Conservation (phyloP, 2,797 vertebrate genomes). For the Sciurus carolinensis region DNA sequence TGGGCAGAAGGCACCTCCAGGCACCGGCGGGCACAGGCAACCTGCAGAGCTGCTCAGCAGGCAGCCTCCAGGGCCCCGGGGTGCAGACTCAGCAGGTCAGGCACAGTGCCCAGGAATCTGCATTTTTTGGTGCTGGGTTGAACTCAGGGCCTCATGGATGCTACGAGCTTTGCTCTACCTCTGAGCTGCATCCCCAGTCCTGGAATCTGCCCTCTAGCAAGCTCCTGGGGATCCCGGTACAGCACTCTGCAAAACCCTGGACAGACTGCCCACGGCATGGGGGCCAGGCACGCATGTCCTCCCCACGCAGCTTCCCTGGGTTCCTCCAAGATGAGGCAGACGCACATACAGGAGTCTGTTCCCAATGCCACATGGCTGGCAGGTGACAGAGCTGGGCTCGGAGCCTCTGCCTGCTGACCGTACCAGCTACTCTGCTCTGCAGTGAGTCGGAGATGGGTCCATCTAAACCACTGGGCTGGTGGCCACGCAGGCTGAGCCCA, state of each 20-base stretch:
- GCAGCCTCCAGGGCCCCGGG: too few relatives aligned
- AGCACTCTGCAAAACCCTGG: too few relatives aligned
- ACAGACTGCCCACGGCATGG: too few relatives aligned
- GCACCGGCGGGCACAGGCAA: not conserved
- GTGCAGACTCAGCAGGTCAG: not conserved
- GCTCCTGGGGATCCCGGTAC: not conserved
- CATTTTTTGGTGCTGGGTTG: not conserved
- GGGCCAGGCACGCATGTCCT: too few relatives aligned
- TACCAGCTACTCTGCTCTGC: too few relatives aligned
- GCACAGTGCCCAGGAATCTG: not conserved
- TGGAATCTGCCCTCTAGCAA: not conserved
- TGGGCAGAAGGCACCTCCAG: not conserved
- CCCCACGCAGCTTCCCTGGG: not conserved
- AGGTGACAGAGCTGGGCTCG: too few relatives aligned
- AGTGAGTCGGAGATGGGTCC: too few relatives aligned
- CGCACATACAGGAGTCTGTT: not conserved
- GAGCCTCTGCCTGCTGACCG: too few relatives aligned
- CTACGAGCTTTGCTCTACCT: not conserved
- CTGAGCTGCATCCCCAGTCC: not conserved
- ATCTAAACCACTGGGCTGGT: too few relatives aligned
- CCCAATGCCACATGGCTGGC: too few relatives aligned
- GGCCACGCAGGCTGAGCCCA: too few relatives aligned
- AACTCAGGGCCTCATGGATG: not conserved
- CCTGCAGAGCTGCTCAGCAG: not conserved
- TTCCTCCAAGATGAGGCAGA: not conserved